These are phyloP conservation scores for Synanthedon andrenaeformis DNA, from an alignment of 2,888 invertebrate genomes.

Conservation along the genomic window DNA sequence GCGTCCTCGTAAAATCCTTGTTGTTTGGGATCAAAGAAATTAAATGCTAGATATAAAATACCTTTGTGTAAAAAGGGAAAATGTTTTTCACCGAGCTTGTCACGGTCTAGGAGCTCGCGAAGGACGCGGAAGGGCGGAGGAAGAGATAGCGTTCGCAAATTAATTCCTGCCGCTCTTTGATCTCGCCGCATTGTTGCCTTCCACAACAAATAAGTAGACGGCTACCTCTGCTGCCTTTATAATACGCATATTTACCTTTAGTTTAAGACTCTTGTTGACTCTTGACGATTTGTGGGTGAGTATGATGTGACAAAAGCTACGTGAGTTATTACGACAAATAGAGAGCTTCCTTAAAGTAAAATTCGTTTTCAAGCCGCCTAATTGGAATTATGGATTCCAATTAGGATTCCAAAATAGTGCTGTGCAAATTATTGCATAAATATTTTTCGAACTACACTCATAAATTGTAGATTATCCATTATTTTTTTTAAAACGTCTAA, in stretches of 20 bases:
- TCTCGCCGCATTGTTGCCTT: constrained; percentile 52
- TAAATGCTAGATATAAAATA: constrained; percentile 18
- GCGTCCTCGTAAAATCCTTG: constrained; percentile 7
- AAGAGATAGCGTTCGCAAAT: constrained; percentile 51
- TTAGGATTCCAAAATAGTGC: no score
- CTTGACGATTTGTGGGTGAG: no score
- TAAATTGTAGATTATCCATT: no score
- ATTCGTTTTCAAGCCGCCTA: no score
- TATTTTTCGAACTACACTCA: no score
- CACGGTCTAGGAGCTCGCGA: constrained; percentile 15
- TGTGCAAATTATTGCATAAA: no score
- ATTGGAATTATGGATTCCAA: no score
- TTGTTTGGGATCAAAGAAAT: constrained; percentile 20
- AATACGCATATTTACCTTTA: background rate
- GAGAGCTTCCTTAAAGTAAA: no score
- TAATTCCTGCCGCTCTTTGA: constrained; percentile 58
- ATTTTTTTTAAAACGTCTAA: no score
- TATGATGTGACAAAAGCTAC: no score
- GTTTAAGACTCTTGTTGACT: no score
- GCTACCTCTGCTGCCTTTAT: constrained; percentile 4
- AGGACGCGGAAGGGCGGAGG: constrained; percentile 16
- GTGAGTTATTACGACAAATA: no score
- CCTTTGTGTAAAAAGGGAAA: constrained; percentile 24
- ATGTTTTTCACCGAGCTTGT: constrained; percentile 33
- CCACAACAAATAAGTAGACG: constrained; percentile 47